These are phyloP conservation scores for Napeogenes sylphis DNA, from an alignment of 2,888 invertebrate genomes.

Conservation along the genomic window DNA sequence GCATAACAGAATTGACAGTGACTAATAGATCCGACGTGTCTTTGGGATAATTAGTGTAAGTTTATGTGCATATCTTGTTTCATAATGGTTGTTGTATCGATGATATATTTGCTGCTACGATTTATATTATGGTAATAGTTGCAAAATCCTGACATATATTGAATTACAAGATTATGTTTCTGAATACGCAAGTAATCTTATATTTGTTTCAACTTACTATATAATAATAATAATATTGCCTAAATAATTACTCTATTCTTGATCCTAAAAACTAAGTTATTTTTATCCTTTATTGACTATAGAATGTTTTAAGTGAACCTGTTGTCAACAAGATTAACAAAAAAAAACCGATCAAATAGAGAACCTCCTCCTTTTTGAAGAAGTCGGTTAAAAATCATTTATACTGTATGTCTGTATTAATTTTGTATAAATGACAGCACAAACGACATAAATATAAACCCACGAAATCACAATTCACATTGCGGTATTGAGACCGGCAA, in stretches of 20 bases:
- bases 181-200: background rate
- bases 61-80: conserved; percentile 24
- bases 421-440: conserved; percentile 16
- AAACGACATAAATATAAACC: conserved; percentile 17
- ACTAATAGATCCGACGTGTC: conserved; percentile 32
- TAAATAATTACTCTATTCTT: too few species aligned
- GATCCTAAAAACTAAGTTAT: too few species aligned
- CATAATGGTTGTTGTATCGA: conserved; percentile 15
- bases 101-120: conserved; percentile 15
- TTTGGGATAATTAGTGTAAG: conserved; percentile 27
- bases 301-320: too few species aligned
- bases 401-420: background rate
- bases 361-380: too few species aligned
- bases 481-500: conserved; percentile 22
- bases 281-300: too few species aligned
- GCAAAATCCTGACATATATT: background rate
- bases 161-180: background rate
- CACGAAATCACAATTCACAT: conserved; percentile 24
- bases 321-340: too few species aligned
- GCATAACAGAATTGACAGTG: conserved; percentile 27
- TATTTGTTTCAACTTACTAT: background rate
- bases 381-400: too few species aligned
- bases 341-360: too few species aligned
- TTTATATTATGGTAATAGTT: conserved; percentile 6
- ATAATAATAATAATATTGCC: too few species aligned